Evolutionary conservation across 2,113 vertebrate species (phyloP).

Genomic region (Atrichornis clamosus): DNA sequence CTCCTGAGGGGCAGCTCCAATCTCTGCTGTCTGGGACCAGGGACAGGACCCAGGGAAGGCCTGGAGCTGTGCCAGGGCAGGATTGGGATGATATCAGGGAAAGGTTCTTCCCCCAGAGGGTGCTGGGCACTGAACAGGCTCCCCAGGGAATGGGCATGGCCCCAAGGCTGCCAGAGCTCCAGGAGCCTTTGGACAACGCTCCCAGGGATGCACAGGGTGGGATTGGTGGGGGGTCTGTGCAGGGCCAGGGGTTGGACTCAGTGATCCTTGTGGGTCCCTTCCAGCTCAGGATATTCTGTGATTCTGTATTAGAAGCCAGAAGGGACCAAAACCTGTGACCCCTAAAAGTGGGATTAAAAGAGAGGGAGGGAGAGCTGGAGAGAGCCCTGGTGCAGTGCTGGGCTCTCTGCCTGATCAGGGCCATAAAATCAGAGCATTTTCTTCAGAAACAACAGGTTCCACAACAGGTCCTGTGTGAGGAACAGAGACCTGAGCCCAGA

Average conservation of each 20-base stretch:
- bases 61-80: background rate
- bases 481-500: fast-evolving
- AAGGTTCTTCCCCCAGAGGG: background rate
- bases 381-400: background rate
- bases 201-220: background rate
- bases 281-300: background rate
- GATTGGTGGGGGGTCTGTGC: background rate
- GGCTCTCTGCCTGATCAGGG: background rate
- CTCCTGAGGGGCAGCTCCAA: background rate
- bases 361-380: background rate
- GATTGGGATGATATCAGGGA: background rate
- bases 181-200: background rate
- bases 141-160: background rate
- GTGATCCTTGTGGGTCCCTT: background rate
- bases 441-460: background rate
- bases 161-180: background rate
- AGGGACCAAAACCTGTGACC: background rate
- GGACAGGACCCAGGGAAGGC: background rate
- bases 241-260: background rate
- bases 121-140: background rate
- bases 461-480: fast-evolving
- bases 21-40: background rate
- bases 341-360: background rate
- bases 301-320: too few species aligned
- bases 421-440: background rate